phyloP scores from a whole-genome alignment of 1,140 invertebrate species.

The Bombus soroeensis region DNA sequence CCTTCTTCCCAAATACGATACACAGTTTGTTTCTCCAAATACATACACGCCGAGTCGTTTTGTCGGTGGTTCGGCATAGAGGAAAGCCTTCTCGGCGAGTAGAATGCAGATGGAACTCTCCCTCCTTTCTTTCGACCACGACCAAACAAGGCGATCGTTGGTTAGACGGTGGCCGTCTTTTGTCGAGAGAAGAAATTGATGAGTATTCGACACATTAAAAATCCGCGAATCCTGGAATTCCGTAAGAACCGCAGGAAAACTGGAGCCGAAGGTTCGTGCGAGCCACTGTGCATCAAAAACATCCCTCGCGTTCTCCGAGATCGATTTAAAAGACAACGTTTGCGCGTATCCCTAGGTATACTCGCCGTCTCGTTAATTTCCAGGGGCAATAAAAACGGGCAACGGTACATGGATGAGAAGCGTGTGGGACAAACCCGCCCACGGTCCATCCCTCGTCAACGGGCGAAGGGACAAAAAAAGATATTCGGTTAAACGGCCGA shows the following conservation, averaged over 20 bases:
- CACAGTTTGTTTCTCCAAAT: conserved; percentile 23
- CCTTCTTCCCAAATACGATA: neutral
- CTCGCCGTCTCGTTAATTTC: conserved; percentile 81
- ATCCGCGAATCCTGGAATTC: conserved; percentile 28
- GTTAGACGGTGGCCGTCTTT: neutral
- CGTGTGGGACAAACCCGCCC: conserved; percentile 82
- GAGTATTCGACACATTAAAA: conserved; percentile 12
- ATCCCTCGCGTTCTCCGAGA: neutral
- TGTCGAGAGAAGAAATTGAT: neutral
- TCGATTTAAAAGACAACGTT: neutral
- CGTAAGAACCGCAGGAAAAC: conserved; percentile 1
- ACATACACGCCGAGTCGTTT: neutral
- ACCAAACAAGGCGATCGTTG: conserved; percentile 38
- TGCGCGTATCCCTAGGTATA: conserved; percentile 36
- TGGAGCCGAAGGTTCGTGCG: neutral
- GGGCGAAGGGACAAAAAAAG: conserved; percentile 1
- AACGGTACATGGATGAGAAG: conserved; percentile 44
- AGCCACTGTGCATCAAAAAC: neutral
- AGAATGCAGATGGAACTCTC: conserved; percentile 1
- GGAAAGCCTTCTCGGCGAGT: neutral
- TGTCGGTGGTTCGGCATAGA: neutral
- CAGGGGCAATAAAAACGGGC: conserved; percentile 78
- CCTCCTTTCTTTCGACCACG: neutral
- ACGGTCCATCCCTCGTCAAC: conserved; percentile 39
- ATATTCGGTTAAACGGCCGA: conserved; percentile 9